Percentiles rank a stretch among this genome's conserved stretches.
Conservation (phyloP, 64 coral and sea anemone genomes). For the Exaiptasia diaphana region DNA sequence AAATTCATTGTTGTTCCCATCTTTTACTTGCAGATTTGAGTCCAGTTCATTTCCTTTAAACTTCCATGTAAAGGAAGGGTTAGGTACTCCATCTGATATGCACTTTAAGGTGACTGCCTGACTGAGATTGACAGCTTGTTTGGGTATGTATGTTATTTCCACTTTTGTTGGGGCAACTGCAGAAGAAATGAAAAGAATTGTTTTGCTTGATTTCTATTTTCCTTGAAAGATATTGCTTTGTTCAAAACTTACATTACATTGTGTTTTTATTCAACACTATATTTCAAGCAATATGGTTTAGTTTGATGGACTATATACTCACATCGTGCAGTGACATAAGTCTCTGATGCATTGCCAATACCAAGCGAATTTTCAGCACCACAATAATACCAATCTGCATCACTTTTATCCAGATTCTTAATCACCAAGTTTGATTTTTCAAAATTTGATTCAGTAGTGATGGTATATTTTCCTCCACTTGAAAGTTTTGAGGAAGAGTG, state of each 20-base stretch:
- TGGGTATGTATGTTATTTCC: not conserved
- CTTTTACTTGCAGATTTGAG: too few species aligned
- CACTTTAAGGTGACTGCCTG: slow-evolving; percentile 31
- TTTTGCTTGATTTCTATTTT: not conserved
- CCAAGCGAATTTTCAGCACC: slow-evolving; percentile 41
- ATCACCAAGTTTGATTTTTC: not conserved
- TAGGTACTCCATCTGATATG: slow-evolving; percentile 49
- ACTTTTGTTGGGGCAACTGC: slow-evolving; percentile 47
- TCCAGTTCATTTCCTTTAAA: slow-evolving; percentile 32
- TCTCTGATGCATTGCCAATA: slow-evolving; percentile 13
- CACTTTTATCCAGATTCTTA: slow-evolving; percentile 34
- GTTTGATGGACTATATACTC: not conserved
- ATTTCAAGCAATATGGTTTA: not conserved
- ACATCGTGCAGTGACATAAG: slow-evolving; percentile 52
- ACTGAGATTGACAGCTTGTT: not conserved
- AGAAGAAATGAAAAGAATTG: not conserved
- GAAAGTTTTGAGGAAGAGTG: not conserved
- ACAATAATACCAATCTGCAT: slow-evolving; percentile 59
- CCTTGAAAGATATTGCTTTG: not conserved
- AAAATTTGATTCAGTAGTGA: not conserved
- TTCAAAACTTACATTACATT: not conserved
- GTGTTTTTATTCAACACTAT: not conserved
- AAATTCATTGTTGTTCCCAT: too few species aligned
- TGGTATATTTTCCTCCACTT: slow-evolving; percentile 34
- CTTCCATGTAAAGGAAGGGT: slow-evolving; percentile 40